A percentile compares a stretch with the other conserved stretches of the same genome.
Conservation (phyloP, 2,888 invertebrate species). For the Cephus nigrinus region DNA sequence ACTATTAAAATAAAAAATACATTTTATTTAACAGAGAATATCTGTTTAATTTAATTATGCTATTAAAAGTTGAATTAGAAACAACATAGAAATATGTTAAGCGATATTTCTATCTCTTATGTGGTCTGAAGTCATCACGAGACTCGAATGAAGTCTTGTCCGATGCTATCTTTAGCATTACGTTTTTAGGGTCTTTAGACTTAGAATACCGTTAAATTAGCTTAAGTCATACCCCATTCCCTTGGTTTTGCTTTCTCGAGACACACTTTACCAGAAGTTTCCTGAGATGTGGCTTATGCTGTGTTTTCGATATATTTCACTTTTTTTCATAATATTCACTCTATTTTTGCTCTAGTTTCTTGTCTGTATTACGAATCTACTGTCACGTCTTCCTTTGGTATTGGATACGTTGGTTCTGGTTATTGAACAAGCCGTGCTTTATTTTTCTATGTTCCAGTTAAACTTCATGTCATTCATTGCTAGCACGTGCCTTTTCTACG, state of each 20-base stretch:
- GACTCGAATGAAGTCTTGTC: conserved; percentile 25
- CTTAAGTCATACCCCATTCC: conserved; percentile 36
- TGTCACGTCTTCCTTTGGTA: conserved; percentile 32
- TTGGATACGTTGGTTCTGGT: conserved; percentile 36
- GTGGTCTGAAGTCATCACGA: not conserved
- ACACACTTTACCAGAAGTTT: conserved; percentile 29
- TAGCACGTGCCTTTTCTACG: conserved; percentile 32
- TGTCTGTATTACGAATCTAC: conserved; percentile 10
- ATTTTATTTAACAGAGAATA: not conserved
- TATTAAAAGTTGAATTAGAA: not conserved
- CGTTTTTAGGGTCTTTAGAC: conserved; percentile 38
- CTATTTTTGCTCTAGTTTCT: conserved; percentile 40
- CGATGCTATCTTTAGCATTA: conserved; percentile 37
- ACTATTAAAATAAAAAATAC: not conserved
- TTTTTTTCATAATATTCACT: conserved; percentile 50
- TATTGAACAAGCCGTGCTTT: conserved; percentile 32
- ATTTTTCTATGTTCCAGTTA: conserved; percentile 25
- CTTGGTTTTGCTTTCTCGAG: conserved; percentile 44
- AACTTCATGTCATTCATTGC: conserved; percentile 39
- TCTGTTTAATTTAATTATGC: too few species aligned
- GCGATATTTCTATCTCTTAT: not conserved
- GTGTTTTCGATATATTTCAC: conserved; percentile 47
- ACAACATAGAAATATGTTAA: not conserved
- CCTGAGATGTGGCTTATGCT: conserved; percentile 59
- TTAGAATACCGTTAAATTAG: conserved; percentile 40